phyloP scores from a whole-genome alignment of 1,140 invertebrate species.

The Drosophila suzukii region DNA sequence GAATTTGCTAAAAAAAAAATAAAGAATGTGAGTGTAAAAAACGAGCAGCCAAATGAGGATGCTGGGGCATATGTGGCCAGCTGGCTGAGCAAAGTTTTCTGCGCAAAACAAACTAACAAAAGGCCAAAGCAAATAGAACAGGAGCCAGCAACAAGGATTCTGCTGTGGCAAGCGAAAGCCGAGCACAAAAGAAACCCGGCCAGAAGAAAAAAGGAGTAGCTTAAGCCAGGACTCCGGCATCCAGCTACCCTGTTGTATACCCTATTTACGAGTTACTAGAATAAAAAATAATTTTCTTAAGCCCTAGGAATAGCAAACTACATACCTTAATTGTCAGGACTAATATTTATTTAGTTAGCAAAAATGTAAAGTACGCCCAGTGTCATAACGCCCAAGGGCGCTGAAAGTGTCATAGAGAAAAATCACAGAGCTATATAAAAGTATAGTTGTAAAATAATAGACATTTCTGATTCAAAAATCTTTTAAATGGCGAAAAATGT shows the following conservation, averaged over 20 bases:
- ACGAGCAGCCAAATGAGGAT: not conserved
- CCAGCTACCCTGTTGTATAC: constrained; percentile 3
- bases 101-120: constrained; percentile 74
- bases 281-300: not conserved
- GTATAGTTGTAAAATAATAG: no score
- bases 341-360: no score
- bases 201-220: constrained; percentile 13
- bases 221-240: not conserved
- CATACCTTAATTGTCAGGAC: no score
- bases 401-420: no score
- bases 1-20: constrained; percentile 59
- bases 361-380: no score
- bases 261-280: no score
- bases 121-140: constrained; percentile 74
- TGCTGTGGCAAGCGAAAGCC: constrained; percentile 44
- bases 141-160: constrained; percentile 43
- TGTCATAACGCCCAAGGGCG: no score
- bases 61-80: constrained; percentile 65
- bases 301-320: no score
- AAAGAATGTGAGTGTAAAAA: not conserved
- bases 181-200: constrained; percentile 34
- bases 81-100: constrained; percentile 59
- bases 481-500: not conserved
- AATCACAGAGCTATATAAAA: no score
- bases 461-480: no score